A percentile compares a stretch with the other conserved stretches of the same genome.
These are phyloP conservation scores for Eueides isabella DNA, from an alignment of 1,140 invertebrate genomes.

Conservation along the genomic window DNA sequence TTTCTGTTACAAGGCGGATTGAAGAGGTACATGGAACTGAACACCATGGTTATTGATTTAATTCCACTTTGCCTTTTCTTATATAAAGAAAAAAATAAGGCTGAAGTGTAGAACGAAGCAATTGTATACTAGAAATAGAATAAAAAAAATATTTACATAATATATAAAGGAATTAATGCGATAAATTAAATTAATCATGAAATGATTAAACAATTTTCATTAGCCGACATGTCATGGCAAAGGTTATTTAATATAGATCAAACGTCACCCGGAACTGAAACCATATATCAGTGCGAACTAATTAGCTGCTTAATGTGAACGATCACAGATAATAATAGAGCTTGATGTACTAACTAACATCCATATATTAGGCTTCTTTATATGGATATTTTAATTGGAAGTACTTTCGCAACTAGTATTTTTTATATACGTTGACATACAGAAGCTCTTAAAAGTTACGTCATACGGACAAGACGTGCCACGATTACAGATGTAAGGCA, in stretches of 20 bases:
- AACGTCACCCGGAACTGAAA: slow-evolving; percentile 11
- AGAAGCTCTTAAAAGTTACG: background rate
- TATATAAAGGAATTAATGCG: background rate
- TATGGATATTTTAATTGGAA: background rate
- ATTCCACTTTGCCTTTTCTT: background rate
- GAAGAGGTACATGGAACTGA: background rate
- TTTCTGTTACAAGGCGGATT: background rate
- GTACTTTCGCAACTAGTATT: background rate
- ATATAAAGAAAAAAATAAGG: background rate
- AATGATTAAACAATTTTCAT: background rate
- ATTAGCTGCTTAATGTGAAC: slow-evolving; percentile 12
- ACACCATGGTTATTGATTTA: background rate
- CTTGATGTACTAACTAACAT: background rate
- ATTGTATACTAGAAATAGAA: too few species aligned
- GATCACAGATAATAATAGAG: slow-evolving; percentile 14
- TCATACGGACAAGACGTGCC: background rate
- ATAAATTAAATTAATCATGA: background rate
- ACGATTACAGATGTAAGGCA: background rate
- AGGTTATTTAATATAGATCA: slow-evolving; percentile 14
- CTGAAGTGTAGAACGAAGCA: too few species aligned
- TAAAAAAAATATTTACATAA: too few species aligned
- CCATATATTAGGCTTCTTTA: background rate
- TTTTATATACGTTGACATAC: too few species aligned
- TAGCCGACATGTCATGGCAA: background rate
- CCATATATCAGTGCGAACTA: slow-evolving; percentile 13